Evolutionary conservation across 2,888 invertebrate species (phyloP).

Genomic region (Nebria brevicollis): DNA sequence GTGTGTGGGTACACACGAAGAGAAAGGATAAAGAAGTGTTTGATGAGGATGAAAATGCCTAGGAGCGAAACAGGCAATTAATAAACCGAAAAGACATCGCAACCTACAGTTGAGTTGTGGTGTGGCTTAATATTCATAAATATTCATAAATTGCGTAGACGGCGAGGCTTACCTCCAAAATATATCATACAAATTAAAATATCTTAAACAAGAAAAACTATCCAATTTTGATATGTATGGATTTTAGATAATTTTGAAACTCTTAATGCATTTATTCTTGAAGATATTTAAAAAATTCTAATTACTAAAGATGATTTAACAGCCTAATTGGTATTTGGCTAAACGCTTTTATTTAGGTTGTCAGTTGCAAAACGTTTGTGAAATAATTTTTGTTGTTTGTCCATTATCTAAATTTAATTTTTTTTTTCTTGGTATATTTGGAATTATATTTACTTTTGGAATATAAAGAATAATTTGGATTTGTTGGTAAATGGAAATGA

Average conservation of each 20-base stretch:
- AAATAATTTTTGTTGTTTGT: too few relatives aligned
- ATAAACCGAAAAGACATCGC: conserved; percentile 11
- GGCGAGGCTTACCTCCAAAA: background rate
- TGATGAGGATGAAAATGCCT: background rate
- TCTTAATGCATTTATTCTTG: background rate
- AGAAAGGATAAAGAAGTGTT: background rate
- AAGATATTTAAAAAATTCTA: background rate
- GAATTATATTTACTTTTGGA: too few relatives aligned
- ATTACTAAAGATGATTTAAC: background rate
- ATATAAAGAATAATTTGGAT: too few relatives aligned
- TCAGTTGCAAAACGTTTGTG: too few relatives aligned
- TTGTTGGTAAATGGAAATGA: too few relatives aligned
- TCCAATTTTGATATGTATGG: background rate
- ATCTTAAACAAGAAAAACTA: background rate
- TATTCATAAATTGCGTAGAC: background rate
- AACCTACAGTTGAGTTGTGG: background rate
- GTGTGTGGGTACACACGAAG: background rate
- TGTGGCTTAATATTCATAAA: conserved; percentile 15
- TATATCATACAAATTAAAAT: background rate
- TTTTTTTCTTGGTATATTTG: too few relatives aligned
- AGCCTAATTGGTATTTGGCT: background rate
- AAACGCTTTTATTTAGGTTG: too few relatives aligned
- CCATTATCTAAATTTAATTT: too few relatives aligned
- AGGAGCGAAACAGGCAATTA: conserved; percentile 10
- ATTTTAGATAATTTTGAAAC: too few relatives aligned